Conservation (phyloP, 2,797 vertebrate genomes). For the Bradypus variegatus region DNA sequence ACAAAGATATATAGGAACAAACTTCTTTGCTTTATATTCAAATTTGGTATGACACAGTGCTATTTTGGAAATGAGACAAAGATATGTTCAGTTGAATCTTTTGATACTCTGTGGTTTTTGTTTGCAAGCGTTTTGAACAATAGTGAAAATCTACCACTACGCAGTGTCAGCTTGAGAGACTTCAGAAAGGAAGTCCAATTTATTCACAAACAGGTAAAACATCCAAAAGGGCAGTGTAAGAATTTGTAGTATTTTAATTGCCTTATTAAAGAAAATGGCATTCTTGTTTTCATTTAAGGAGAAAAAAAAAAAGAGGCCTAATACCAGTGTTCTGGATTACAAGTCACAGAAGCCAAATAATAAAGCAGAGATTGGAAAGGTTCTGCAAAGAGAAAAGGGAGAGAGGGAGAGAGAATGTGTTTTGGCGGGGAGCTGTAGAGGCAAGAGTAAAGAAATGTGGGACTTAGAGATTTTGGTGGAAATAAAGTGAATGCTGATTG, state of each 20-base stretch:
- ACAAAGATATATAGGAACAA: background rate
- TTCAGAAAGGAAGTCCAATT: constrained; percentile 31
- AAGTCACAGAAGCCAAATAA: constrained; percentile 25
- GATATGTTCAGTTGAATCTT: background rate
- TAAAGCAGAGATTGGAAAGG: background rate
- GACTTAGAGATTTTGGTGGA: background rate
- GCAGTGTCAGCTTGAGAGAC: background rate
- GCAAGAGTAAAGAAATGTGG: background rate
- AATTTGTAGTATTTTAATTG: constrained; percentile 40
- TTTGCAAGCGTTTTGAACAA: constrained; percentile 3
- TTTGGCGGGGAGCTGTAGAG: background rate
- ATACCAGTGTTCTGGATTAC: background rate
- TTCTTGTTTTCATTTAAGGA: constrained; percentile 47
- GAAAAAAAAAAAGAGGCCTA: constrained; percentile 7
- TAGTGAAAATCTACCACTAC: background rate
- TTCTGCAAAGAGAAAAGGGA: background rate
- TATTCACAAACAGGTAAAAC: constrained; percentile 20
- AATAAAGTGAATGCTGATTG: background rate
- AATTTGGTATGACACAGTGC: background rate
- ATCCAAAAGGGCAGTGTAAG: background rate
- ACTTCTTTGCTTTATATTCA: constrained; percentile 23
- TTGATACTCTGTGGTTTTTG: background rate
- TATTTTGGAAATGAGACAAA: constrained; percentile 23
- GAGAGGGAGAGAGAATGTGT: background rate
- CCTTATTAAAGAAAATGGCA: constrained; percentile 44